Base-by-base conservation (phyloP, 2,888 invertebrate species). In the Acleris sparsana region DNA sequence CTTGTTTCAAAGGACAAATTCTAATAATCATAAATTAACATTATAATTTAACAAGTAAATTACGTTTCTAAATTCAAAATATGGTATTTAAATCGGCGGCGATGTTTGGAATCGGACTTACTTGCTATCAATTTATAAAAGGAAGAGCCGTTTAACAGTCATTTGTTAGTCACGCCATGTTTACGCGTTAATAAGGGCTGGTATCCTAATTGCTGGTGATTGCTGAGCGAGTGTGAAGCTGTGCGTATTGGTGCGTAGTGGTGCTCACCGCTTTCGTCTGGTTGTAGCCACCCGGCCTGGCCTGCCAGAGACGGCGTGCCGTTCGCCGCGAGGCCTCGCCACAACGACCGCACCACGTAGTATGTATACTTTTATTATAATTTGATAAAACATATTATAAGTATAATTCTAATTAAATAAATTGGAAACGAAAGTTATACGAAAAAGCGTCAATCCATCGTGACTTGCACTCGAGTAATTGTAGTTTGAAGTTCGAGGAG, bases 281-380 rank as follows among this genome's bases (percentile, higher is more conserved):
- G 80, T 89, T 88, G 77, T 89, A 92, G 90, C 84, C 39, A 39
- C 39, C 85, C 84, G 86, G 84, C 76, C 87, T 86, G 89, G 90
- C 86, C 87, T 83, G 88, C 85, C 87, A 13, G 39, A 39, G 39
- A 39, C 39, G 39, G 13, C 39, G 39, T 39, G 4, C 39, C 13
- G 13, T 39, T 70, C 73, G 64, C 80, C 71, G 84, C 85, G 87
- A 85, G 87, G 84, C 75, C 72, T 75, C 76, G 59, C 56, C 73
- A 70, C 71, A 80, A 75, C 82, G 63, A 80, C 46, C 16, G 6
- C 83, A 80, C 74, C 82, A 89, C 89, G 88, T 89, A 88, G 90
- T 91, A 88, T 70, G 90, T 89, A 87, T 79, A n/a, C 46, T 63
- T 39, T 20, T 43, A 16, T 39, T n/a, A n/a, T 13, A 16, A 43